Base-by-base conservation (phyloP, 1,140 invertebrate genomes). In the Caenorhabditis brenneri region DNA sequence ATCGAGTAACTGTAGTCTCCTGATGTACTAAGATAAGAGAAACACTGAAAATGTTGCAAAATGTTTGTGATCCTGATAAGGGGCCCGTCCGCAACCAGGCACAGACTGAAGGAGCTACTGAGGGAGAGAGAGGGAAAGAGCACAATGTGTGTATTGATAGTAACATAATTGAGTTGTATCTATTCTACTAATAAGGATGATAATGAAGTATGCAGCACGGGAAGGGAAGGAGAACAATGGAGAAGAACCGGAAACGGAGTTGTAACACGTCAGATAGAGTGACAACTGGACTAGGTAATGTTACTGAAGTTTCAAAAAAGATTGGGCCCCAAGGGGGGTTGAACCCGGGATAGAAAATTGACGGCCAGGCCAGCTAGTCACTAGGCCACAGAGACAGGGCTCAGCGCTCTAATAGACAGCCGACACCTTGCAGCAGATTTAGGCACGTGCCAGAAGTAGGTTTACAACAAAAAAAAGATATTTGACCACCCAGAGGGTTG, bases 151-250 rank as follows among this genome's bases (percentile, higher is more conserved):
- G 39, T 42, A 42, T 42, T 42, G 39, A 42, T 42, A 42, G 39
- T 42, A 42, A 51, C 49, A 51, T n/a, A 51, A 51, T 16, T 16
- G 49, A 36, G 60, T 29, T 65, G 19, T 65, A 16, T 39, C 15
- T 65, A 33, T 19, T 65, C 33, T 16, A n/a, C 19, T n/a, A 51
- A 19, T 65, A 2, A 27, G 22, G 65, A 74, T 65, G 29, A 65
- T 65, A 65, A 65, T 65, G 31, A 65, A 36, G n/a, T n/a, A n/a
- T n/a, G n/a, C n/a, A n/a, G n/a, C n/a, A n/a, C n/a, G n/a, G n/a
- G n/a, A n/a, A n/a, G n/a, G n/a, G n/a, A n/a, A n/a, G 36, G 36
- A 74, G 65, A 74, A 42, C 65, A 74, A 42, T 74, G n/a, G n/a
- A 42, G 24, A 42, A 1, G 19, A 24, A 55, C 53, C 53, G 53